Percentiles rank a stretch among this genome's conserved stretches.
phyloP scores from a whole-genome alignment of 2,113 vertebrate genomes.

The Copsychus sechellarum region DNA sequence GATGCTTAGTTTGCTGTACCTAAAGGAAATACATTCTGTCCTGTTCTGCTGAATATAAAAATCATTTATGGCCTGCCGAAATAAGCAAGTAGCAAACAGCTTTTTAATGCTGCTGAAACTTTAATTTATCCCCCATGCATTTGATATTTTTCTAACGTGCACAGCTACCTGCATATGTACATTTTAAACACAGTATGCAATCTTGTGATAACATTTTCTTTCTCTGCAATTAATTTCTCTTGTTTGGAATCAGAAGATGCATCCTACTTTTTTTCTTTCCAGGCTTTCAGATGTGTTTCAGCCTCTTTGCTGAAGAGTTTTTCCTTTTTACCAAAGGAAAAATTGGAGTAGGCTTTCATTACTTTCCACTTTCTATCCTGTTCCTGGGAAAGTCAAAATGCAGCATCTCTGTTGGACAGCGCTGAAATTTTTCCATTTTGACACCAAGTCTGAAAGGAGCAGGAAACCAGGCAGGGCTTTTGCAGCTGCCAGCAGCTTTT shows the following conservation, averaged over 20 bases:
- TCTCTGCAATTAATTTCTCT: not conserved
- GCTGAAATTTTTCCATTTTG: slow-evolving; percentile 2
- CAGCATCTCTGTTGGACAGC: not conserved
- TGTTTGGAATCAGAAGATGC: not conserved
- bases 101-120: not conserved
- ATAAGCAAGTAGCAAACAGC: not conserved
- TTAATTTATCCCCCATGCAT: not conserved
- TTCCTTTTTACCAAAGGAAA: not conserved
- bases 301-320: not conserved
- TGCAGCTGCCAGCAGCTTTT: slow-evolving; percentile 20
- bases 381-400: not conserved
- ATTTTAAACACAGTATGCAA: not conserved
- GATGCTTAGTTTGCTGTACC: not conserved
- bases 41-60: not conserved
- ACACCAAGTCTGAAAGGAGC: not conserved
- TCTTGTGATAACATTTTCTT: not conserved
- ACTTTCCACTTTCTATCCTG: not conserved
- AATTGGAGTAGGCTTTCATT: not conserved
- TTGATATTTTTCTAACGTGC: not conserved
- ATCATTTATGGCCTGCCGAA: not conserved
- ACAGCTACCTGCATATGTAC: not conserved
- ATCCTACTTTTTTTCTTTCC: not conserved
- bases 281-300: not conserved
- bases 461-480: not conserved
- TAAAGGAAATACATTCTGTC: not conserved